phyloP scores from a whole-genome alignment of 1,140 invertebrate species.

The Patella vulgata region DNA sequence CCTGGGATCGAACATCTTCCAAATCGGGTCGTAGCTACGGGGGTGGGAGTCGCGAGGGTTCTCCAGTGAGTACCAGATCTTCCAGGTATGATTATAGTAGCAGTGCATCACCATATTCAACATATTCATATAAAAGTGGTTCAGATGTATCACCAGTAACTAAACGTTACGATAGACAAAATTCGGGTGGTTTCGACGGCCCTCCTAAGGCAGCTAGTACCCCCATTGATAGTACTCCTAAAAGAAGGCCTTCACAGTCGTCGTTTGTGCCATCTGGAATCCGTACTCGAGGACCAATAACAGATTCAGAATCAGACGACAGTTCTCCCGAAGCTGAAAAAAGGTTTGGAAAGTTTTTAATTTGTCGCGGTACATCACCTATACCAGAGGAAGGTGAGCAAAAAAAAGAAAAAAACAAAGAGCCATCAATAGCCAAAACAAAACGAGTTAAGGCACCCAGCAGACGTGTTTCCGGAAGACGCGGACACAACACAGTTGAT shows the following conservation, averaged over 20 bases:
- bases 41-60: conserved; percentile 53
- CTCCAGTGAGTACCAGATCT: conserved; percentile 50
- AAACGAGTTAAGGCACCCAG: conserved; percentile 44
- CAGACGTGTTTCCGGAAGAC: conserved; percentile 33
- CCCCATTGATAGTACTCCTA: conserved; percentile 4
- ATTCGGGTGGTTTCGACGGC: conserved; percentile 32
- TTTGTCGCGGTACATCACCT: conserved; percentile 58
- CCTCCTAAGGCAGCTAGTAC: conserved; percentile 12
- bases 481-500: conserved; percentile 36
- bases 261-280: conserved; percentile 11
- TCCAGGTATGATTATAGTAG: conserved; percentile 60
- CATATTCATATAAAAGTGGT: conserved; percentile 49
- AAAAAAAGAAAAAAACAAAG: conserved; percentile 38
- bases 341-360: conserved; percentile 43
- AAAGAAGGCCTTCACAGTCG: background rate
- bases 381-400: conserved; percentile 44
- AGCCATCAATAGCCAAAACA: conserved; percentile 39
- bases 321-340: conserved; percentile 60
- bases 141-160: conserved; percentile 43
- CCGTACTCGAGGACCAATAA: conserved; percentile 20
- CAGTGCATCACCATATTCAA: conserved; percentile 53
- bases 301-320: conserved; percentile 48
- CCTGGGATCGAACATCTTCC: conserved; percentile 50
- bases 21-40: conserved; percentile 51
- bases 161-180: conserved; percentile 41